These are phyloP conservation scores for Trissoscelio sp. DNA, from an alignment of 2,888 invertebrate species.

Conservation along the genomic window DNA sequence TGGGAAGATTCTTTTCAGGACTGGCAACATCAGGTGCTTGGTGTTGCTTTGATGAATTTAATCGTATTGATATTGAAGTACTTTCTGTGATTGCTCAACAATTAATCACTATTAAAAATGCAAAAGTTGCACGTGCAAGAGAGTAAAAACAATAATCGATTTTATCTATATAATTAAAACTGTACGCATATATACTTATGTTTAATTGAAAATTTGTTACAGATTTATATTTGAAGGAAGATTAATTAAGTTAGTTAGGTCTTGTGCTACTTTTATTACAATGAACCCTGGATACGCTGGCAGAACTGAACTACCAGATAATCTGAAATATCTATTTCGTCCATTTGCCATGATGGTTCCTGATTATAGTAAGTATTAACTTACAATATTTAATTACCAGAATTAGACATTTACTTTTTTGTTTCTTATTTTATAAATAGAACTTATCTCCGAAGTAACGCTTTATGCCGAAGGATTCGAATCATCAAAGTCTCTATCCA, in stretches of 20 bases:
- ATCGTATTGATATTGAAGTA: slow-evolving; percentile 95
- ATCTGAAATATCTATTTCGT: slow-evolving; percentile 91
- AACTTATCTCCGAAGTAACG: slow-evolving; percentile 94
- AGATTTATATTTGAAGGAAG: slow-evolving; percentile 96
- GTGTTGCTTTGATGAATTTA: slow-evolving; percentile 97
- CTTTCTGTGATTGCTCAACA: slow-evolving; percentile 95
- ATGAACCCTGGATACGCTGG: slow-evolving; percentile 98
- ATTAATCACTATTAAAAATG: slow-evolving; percentile 93
- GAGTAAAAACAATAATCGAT: slow-evolving; percentile 79
- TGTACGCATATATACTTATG: neutral
- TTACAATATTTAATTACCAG: too few species aligned
- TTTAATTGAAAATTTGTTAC: neutral
- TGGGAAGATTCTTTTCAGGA: slow-evolving; percentile 96
- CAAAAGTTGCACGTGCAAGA: slow-evolving; percentile 88
- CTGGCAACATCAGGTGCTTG: slow-evolving; percentile 95
- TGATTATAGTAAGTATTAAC: slow-evolving; percentile 46
- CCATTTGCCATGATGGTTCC: slow-evolving; percentile 63
- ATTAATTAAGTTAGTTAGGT: slow-evolving; percentile 91
- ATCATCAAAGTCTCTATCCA: slow-evolving; percentile 92
- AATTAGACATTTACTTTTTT: too few species aligned
- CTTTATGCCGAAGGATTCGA: slow-evolving; percentile 97
- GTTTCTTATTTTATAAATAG: slow-evolving; percentile 84
- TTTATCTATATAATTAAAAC: neutral
- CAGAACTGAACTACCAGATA: slow-evolving; percentile 94
- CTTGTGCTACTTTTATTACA: slow-evolving; percentile 94